phyloP scores from a whole-genome alignment of 1,140 invertebrate genomes.

The Euura lappo region DNA sequence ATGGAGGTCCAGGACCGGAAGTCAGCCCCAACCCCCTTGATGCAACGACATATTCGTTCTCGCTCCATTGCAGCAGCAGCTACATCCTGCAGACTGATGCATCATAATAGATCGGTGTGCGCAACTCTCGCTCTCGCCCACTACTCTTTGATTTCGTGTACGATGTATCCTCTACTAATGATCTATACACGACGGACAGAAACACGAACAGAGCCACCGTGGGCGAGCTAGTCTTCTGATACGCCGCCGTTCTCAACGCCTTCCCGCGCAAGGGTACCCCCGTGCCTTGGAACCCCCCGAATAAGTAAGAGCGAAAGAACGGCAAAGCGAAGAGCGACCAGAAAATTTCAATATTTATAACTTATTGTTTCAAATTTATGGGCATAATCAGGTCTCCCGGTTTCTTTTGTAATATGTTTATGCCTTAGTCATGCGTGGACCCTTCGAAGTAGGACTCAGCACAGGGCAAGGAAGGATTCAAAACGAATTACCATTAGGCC shows the following conservation, averaged over 20 bases:
- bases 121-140: constrained; percentile 3
- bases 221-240: constrained; percentile 53
- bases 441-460: neutral
- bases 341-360: constrained; percentile 53
- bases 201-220: constrained; percentile 45
- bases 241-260: constrained; percentile 21
- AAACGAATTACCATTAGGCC: neutral
- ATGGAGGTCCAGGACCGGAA: constrained; percentile 49
- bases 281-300: neutral
- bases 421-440: constrained; percentile 1
- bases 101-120: constrained; percentile 13
- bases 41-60: constrained; percentile 41
- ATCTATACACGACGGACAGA: constrained; percentile 44
- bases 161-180: constrained; percentile 46
- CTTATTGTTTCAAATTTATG: constrained; percentile 53
- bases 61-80: neutral
- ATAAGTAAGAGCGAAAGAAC: neutral
- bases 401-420: constrained; percentile 1
- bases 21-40: constrained; percentile 37
- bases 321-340: neutral
- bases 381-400: constrained; percentile 26
- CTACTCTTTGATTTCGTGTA: constrained; percentile 31
- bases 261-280: neutral
- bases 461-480: neutral
- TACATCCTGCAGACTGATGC: constrained; percentile 3